Conservation (phyloP, 2,113 vertebrate species). For the Chiloscyllium plagiosum region DNA sequence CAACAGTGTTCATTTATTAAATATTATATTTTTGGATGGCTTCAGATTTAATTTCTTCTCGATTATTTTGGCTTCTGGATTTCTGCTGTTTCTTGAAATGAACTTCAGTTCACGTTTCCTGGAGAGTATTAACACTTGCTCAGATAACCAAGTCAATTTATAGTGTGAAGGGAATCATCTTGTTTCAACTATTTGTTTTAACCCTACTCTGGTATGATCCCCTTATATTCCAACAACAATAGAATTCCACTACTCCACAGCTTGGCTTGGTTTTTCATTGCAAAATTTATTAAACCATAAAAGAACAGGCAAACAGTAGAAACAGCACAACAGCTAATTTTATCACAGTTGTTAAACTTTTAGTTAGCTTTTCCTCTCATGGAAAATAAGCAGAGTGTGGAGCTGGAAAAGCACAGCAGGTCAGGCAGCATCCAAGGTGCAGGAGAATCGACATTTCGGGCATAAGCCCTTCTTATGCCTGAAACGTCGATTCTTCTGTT, state of each 20-base stretch:
- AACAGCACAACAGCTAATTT: neutral
- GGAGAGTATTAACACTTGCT: too few species aligned
- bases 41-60: too few species aligned
- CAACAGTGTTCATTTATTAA: too few species aligned
- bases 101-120: too few species aligned
- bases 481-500: too few species aligned
- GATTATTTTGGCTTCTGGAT: too few species aligned
- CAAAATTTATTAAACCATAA: neutral
- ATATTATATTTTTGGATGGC: too few species aligned
- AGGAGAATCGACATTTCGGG: too few species aligned
- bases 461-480: too few species aligned
- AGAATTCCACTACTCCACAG: neutral
- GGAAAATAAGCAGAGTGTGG: neutral
- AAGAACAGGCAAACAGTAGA: conserved; percentile 3
- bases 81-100: too few species aligned
- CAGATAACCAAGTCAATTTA: neutral
- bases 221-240: neutral
- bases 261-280: neutral
- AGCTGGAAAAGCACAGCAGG: too few species aligned
- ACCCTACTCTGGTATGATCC: neutral
- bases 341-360: neutral
- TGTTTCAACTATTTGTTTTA: neutral
- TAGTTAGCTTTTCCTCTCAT: neutral
- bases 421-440: too few species aligned
- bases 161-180: neutral